phyloP scores from a whole-genome alignment of 2,113 vertebrate species.

The Tachycineta bicolor region DNA sequence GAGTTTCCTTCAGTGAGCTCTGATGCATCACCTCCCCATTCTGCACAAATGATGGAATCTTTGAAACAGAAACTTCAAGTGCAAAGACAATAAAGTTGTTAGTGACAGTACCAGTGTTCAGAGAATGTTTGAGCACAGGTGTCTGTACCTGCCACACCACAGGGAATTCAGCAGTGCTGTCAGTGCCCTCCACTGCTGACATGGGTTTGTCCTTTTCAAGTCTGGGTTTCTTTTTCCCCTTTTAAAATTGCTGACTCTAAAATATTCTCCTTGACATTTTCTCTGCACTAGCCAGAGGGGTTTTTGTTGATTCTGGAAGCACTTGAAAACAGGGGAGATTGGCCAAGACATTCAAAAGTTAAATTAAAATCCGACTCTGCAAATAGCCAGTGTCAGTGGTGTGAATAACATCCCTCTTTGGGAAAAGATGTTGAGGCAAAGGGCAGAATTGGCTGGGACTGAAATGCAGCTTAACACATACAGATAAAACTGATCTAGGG shows the following conservation, averaged over 20 bases:
- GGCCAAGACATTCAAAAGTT: conserved; percentile 37
- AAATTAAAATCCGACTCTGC: conserved; percentile 46
- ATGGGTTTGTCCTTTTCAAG: neutral
- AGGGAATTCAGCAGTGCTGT: neutral
- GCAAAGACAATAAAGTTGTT: neutral
- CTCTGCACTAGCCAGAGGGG: neutral
- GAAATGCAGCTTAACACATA: neutral
- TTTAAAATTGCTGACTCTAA: conserved; percentile 11
- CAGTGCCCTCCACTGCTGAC: neutral
- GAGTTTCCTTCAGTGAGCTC: neutral
- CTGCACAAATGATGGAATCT: neutral
- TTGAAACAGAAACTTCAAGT: rapidly evolving
- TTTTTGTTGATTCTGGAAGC: conserved; percentile 32
- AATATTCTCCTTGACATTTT: conserved; percentile 38
- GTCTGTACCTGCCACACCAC: neutral
- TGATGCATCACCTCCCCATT: neutral
- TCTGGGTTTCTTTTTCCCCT: neutral
- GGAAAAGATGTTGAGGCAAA: neutral
- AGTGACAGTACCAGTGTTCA: neutral
- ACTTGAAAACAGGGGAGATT: conserved; percentile 10
- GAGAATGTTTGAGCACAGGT: neutral
- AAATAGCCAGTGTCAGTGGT: conserved; percentile 20
- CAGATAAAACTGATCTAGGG: neutral
- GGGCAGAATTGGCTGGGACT: neutral
- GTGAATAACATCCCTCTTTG: neutral